Conservation (phyloP, 1,140 invertebrate genomes). For the Venturia canescens region DNA sequence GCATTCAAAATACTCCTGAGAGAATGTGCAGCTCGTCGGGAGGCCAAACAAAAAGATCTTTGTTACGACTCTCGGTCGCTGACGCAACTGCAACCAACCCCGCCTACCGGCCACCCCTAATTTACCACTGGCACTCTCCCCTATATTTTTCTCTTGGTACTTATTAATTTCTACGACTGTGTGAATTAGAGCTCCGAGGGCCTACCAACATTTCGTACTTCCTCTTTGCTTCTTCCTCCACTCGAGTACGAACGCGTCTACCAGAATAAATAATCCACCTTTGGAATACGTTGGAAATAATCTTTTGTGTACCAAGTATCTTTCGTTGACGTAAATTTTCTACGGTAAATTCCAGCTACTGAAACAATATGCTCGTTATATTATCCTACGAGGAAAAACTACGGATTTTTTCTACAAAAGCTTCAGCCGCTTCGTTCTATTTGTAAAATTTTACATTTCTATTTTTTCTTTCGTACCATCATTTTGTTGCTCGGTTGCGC, state of each 20-base stretch:
- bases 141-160: slow-evolving; percentile 23
- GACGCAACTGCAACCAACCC: neutral
- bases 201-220: slow-evolving; percentile 24
- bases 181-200: slow-evolving; percentile 34
- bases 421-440: neutral
- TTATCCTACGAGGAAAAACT: neutral
- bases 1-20: slow-evolving; percentile 60
- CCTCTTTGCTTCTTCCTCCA: neutral
- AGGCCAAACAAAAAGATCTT: slow-evolving; percentile 53
- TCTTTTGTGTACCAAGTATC: slow-evolving; percentile 24
- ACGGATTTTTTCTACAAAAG: neutral
- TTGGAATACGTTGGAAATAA: slow-evolving; percentile 29
- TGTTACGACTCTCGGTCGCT: slow-evolving; percentile 53
- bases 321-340: slow-evolving; percentile 18
- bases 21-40: slow-evolving; percentile 51
- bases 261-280: slow-evolving; percentile 10
- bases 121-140: slow-evolving; percentile 34
- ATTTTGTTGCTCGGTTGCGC: neutral
- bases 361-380: slow-evolving; percentile 29
- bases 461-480: neutral
- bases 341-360: neutral
- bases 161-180: slow-evolving; percentile 34
- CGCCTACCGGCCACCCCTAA: slow-evolving; percentile 38
- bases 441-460: neutral
- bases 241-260: neutral